Base-by-base conservation (phyloP, 2,797 vertebrate species). In the Pelochelys cantorii region DNA sequence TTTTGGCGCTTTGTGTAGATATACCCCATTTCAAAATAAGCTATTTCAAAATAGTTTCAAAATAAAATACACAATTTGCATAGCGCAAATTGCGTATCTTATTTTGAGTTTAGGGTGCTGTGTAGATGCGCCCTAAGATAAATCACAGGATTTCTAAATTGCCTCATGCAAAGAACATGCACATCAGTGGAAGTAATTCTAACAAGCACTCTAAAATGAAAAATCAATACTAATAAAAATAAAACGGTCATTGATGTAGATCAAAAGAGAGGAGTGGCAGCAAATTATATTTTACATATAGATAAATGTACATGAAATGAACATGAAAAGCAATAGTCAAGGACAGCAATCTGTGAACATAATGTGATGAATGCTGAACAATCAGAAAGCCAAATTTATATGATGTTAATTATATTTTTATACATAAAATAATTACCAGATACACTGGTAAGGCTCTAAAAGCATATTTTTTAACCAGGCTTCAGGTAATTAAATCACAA, bases 341-440 rank as follows among this genome's bases (percentile, higher is more conserved):
- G 65, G 4, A 34, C 17, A 20, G n/a, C 65, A 78, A 4, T 23
- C 15, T 17, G 1, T 0, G 81, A 79, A 57, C 4, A 2, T 27
- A 48, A 59, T 25, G 2, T 52, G 4, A 20, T 79, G 54, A 77
- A 75, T 83, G 57, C 7, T 78, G 89, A 92, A 25, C 22, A 2
- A 12, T 79, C 14, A 48, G 31, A 84, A 55, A 1, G 0, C 34
- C 80, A 68, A 11, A 11, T 79, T 59, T 77, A 15, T 60, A 87
- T 81, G 52, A 10, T 22, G 3, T n/a, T n/a, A 68, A 83, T 82
- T 37, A 20, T 8, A 5, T 48, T 48, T 48, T 48, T 8, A 4
- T 52, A 48, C 1, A 8, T 34, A 3, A 83, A 23, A 62, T 65
- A 0, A 75, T 90, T 80, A 42, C 8, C 23, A 2, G 23, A n/a